Base-by-base conservation (phyloP, 2,113 vertebrate genomes). In the Alexandromys fortis region DNA sequence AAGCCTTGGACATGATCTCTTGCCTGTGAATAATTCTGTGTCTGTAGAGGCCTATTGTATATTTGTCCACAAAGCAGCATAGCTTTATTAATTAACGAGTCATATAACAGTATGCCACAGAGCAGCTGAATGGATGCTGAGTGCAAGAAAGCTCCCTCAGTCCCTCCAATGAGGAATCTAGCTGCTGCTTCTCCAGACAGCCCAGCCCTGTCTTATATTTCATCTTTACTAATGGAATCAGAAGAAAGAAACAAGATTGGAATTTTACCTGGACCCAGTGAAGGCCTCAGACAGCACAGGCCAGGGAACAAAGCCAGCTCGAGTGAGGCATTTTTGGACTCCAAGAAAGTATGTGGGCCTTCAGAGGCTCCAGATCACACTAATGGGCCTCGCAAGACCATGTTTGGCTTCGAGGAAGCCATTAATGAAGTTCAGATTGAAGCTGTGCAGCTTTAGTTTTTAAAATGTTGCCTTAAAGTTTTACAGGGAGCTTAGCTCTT, bases 341-440 rank as follows among this genome's bases (percentile, higher is more conserved):
- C 68, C n/a, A 77, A 96, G 93, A 96, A 96, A 94, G 95, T 96
- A 97, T 89, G 96, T 95, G 94, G 90, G 94, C 63, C 97, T 97
- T 96, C 91, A 86, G 86, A 92, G 22, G 92, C 96, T 96, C 75
- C 89, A 98, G 96, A 91, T 97, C 97, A 94, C 55, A 92, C 22
- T 91, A 97, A 98, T 10, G 96, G 97, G 93, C 91, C 97, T 98
- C 70, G 0, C 47, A 97, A 98, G 98, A 92, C 91, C 13, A 2
- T 38, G 94, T 94, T 97, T 97, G 94, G 96, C 97, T 96, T 96
- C 63, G 79, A 81, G 92, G 1, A 58, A 77, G 93, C 95, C 96
- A 97, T 97, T 97, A 96, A 97, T 94, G 95, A 98, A 96, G 92
- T 95, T 98, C 93, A 94, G 77, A 94, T 76, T 97, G 97, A 98